phyloP scores from a whole-genome alignment of 2,888 invertebrate species.

The Aradus depressus region DNA sequence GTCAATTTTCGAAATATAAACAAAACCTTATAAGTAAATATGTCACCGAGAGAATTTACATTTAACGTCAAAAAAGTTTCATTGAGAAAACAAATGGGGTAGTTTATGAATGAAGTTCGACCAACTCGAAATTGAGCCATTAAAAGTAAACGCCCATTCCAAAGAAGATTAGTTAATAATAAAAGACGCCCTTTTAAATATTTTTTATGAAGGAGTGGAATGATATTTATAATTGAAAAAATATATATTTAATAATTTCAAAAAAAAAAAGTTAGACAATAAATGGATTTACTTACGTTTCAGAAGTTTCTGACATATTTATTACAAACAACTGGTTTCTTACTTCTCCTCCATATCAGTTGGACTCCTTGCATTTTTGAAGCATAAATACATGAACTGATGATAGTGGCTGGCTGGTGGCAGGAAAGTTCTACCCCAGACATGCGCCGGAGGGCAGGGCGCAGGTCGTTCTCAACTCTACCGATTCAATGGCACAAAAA shows the following conservation, averaged over 20 bases:
- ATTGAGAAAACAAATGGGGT: background rate
- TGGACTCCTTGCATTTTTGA: slow-evolving; percentile 74
- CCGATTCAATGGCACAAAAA: slow-evolving; percentile 26
- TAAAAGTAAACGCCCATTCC: slow-evolving; percentile 25
- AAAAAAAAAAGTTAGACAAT: slow-evolving; percentile 8
- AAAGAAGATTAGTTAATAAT: slow-evolving; percentile 17
- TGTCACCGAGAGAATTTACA: background rate
- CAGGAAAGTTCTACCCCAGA: too few species aligned
- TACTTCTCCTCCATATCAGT: slow-evolving; percentile 71
- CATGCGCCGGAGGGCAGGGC: slow-evolving; percentile 25
- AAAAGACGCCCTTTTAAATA: too few species aligned
- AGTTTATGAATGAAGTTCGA: background rate
- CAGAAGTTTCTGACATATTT: slow-evolving; percentile 86
- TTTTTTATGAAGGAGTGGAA: too few species aligned
- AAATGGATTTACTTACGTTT: slow-evolving; percentile 59
- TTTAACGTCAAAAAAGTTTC: too few species aligned
- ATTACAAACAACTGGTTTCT: slow-evolving; percentile 69
- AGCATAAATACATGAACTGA: slow-evolving; percentile 41
- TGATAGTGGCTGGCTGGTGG: slow-evolving; percentile 27
- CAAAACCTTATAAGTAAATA: background rate
- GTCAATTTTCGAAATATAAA: too few species aligned
- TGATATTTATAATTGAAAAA: too few species aligned
- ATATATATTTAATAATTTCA: too few species aligned
- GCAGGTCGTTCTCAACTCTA: slow-evolving; percentile 25
- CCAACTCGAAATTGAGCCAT: slow-evolving; percentile 1